A percentile compares a stretch with the other conserved stretches of the same genome.
phyloP scores from a whole-genome alignment of 2,888 invertebrate genomes.

The Drosophila nr. perissopoda region DNA sequence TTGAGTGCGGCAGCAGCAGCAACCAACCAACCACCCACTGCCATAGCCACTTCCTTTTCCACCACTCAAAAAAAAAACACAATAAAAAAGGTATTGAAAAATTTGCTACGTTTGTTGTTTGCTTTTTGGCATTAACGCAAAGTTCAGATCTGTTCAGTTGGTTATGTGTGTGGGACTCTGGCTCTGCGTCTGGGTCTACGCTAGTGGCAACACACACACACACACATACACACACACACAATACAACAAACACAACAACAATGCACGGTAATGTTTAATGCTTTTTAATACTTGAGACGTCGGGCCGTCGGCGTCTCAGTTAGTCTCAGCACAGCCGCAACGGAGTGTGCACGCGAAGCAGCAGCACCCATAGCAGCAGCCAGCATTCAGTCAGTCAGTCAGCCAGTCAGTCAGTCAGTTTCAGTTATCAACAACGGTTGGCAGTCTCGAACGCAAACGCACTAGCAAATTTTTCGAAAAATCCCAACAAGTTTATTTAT shows the following conservation, averaged over 20 bases:
- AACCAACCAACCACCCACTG: slow-evolving; percentile 32
- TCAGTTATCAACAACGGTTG: slow-evolving; percentile 34
- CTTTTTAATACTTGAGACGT: slow-evolving; percentile 84
- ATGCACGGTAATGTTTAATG: slow-evolving; percentile 76
- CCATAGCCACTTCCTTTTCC: slow-evolving; percentile 14
- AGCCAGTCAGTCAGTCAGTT: slow-evolving; percentile 22
- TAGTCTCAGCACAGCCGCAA: slow-evolving; percentile 85
- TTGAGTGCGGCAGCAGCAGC: slow-evolving; percentile 3
- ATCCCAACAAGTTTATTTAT: slow-evolving; percentile 51
- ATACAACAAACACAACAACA: slow-evolving; percentile 56
- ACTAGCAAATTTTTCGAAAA: slow-evolving; percentile 51
- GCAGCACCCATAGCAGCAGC: slow-evolving; percentile 52
- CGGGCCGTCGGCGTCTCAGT: slow-evolving; percentile 81
- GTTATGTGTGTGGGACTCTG: slow-evolving; percentile 19
- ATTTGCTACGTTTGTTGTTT: slow-evolving; percentile 59
- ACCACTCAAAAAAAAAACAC: slow-evolving; percentile 4
- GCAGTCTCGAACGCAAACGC: slow-evolving; percentile 32
- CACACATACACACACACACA: slow-evolving; percentile 6
- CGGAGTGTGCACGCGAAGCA: slow-evolving; percentile 85
- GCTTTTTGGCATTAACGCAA: slow-evolving; percentile 77
- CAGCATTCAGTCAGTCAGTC: slow-evolving; percentile 20
- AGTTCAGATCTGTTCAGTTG: slow-evolving; percentile 66
- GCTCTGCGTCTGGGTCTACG: slow-evolving; percentile 36
- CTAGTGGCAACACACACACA: slow-evolving; percentile 30
- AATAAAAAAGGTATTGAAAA: slow-evolving; percentile 31